Percentiles rank a stretch among this genome's conserved stretches.
Conservation (phyloP, 2,888 invertebrate species). For the Stegana nigrithorax region DNA sequence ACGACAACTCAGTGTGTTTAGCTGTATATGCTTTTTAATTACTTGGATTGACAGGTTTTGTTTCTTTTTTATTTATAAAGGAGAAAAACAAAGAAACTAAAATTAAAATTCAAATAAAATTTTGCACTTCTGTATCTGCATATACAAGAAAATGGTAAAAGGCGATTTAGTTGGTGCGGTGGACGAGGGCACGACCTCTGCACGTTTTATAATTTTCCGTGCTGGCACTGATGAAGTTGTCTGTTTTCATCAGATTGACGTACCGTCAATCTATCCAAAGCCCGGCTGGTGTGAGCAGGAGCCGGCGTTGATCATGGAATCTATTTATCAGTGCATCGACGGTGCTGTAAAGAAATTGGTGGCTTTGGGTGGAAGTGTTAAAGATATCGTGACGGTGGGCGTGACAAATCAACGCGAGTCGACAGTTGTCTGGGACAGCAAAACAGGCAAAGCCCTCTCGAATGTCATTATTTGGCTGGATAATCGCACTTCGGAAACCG, state of each 20-base stretch:
- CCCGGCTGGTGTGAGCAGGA: conserved; percentile 98
- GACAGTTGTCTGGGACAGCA: conserved; percentile 92
- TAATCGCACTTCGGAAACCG: conserved; percentile 87
- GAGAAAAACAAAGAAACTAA: too few species aligned
- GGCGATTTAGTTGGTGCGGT: conserved; percentile 83
- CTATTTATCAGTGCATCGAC: conserved; percentile 84
- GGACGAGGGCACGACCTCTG: conserved; percentile 97
- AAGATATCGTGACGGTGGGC: conserved; percentile 87
- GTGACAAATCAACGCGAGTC: conserved; percentile 98
- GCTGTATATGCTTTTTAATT: too few species aligned
- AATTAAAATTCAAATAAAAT: too few species aligned
- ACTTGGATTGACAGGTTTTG: too few species aligned
- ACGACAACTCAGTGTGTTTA: too few species aligned
- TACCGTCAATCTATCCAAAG: conserved; percentile 84
- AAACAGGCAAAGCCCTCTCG: conserved; percentile 87
- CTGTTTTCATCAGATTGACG: conserved; percentile 87
- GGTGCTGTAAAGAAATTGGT: conserved; percentile 80
- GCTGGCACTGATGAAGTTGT: conserved; percentile 87
- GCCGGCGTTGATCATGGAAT: conserved; percentile 82
- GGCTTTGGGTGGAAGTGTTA: conserved; percentile 70
- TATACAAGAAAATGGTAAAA: conserved; percentile 50
- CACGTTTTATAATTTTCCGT: conserved; percentile 92
- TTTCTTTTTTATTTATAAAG: too few species aligned
- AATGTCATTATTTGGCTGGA: conserved; percentile 99
- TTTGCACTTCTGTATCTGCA: conserved; percentile 33